Evolutionary conservation across 2,113 vertebrate genomes (phyloP).

Genomic region (Cyanoramphus novaezelandiae): DNA sequence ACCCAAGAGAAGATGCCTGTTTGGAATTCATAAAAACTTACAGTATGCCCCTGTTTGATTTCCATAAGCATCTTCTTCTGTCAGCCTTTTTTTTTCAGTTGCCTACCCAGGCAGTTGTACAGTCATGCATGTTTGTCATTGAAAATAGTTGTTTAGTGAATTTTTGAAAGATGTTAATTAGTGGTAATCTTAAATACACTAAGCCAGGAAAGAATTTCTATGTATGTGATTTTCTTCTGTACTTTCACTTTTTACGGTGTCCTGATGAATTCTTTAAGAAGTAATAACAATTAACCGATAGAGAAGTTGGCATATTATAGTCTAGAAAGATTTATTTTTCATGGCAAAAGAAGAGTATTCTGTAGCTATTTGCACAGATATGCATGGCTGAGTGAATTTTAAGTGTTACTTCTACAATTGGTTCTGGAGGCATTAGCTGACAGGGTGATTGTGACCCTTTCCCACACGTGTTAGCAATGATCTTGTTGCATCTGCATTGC

Average conservation of each 20-base stretch:
- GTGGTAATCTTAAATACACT: not conserved
- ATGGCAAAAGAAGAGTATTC: not conserved
- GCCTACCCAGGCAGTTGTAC: not conserved
- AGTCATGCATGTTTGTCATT: not conserved
- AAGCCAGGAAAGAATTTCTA: not conserved
- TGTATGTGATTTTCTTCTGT: not conserved
- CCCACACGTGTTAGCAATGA: constrained; percentile 50
- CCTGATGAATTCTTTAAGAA: not conserved
- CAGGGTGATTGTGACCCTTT: constrained; percentile 21
- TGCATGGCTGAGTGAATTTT: not conserved
- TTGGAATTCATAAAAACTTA: not conserved
- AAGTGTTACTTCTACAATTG: constrained; percentile 52
- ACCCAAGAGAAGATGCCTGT: not conserved
- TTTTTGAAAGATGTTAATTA: not conserved
- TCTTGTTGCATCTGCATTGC: constrained; percentile 43
- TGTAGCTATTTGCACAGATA: not conserved
- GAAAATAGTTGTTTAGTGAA: not conserved
- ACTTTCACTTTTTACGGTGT: not conserved
- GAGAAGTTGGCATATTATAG: not conserved
- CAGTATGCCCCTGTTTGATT: not conserved
- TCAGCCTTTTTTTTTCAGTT: not conserved
- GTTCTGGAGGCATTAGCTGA: constrained; percentile 56
- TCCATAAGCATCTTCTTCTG: not conserved
- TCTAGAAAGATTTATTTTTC: not conserved
- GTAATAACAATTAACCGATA: not conserved